phyloP scores from a whole-genome alignment of 2,113 vertebrate genomes.

The Caracal caracal region DNA sequence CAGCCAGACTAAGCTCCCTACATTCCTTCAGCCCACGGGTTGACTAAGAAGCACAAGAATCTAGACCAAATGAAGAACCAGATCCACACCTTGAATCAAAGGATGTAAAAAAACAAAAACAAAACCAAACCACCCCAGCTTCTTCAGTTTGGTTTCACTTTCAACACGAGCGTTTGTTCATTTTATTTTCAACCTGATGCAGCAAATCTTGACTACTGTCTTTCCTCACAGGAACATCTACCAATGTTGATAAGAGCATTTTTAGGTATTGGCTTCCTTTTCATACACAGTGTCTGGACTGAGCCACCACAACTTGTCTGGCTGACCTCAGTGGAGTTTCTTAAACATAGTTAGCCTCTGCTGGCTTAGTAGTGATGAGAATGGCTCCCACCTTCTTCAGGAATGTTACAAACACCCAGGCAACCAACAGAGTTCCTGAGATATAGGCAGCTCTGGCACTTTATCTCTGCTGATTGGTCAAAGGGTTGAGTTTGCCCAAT shows the following conservation, averaged over 20 bases:
- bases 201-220: not conserved
- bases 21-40: slow-evolving; percentile 49
- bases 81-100: not conserved
- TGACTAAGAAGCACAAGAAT: not conserved
- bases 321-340: not conserved
- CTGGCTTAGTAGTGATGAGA: not conserved
- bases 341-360: not conserved
- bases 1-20: not conserved
- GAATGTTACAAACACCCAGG: not conserved
- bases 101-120: not conserved
- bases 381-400: not conserved
- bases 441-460: not conserved
- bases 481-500: not conserved
- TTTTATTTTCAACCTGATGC: not conserved
- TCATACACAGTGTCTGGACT: not conserved
- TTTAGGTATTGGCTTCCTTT: not conserved
- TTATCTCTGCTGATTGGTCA: not conserved
- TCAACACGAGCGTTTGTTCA: not conserved
- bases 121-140: not conserved
- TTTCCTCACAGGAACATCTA: not conserved
- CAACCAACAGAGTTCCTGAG: not conserved
- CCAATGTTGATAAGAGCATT: not conserved
- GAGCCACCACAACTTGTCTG: not conserved
- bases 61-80: not conserved
- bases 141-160: not conserved